A percentile compares a stretch with the other conserved stretches of the same genome.
Evolutionary conservation across 2,113 vertebrate species (phyloP).

Genomic region (Mobula hypostoma): DNA sequence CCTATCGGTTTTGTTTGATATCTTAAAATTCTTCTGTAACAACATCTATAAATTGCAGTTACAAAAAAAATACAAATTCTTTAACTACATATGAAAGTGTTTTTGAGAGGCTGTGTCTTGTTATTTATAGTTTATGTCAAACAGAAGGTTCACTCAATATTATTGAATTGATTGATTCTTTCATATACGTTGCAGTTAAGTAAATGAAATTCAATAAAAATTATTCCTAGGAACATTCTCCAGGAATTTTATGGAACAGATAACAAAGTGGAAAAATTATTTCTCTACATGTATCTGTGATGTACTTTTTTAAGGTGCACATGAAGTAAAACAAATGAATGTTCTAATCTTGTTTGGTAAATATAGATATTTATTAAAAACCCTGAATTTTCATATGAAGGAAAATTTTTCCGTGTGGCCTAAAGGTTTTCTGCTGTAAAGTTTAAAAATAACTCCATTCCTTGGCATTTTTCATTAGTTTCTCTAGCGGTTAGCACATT

Average conservation of each 20-base stretch:
- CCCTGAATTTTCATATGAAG: constrained; percentile 19
- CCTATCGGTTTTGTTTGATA: not conserved
- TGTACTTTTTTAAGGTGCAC: not conserved
- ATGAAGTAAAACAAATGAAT: constrained; percentile 10
- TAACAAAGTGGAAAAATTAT: not conserved
- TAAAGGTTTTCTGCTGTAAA: constrained; percentile 21
- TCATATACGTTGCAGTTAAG: not conserved
- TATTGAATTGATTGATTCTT: not conserved
- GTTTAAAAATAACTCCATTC: not conserved
- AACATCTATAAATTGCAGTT: not conserved
- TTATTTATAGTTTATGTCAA: not conserved
- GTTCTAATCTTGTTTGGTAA: not conserved
- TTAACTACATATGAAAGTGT: not conserved
- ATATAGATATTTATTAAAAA: constrained; percentile 21
- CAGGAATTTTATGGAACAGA: not conserved
- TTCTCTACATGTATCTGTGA: not conserved
- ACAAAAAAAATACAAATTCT: not conserved
- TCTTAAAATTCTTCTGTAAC: not conserved
- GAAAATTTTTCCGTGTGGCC: constrained; percentile 15
- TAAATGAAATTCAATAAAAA: not conserved
- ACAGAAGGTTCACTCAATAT: not conserved
- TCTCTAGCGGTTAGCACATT: not conserved
- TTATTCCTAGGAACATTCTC: not conserved
- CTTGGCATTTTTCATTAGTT: not conserved
- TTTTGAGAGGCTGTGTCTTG: not conserved